phyloP scores from a whole-genome alignment of 2,888 invertebrate species.

The Opisthograptis luteolata region DNA sequence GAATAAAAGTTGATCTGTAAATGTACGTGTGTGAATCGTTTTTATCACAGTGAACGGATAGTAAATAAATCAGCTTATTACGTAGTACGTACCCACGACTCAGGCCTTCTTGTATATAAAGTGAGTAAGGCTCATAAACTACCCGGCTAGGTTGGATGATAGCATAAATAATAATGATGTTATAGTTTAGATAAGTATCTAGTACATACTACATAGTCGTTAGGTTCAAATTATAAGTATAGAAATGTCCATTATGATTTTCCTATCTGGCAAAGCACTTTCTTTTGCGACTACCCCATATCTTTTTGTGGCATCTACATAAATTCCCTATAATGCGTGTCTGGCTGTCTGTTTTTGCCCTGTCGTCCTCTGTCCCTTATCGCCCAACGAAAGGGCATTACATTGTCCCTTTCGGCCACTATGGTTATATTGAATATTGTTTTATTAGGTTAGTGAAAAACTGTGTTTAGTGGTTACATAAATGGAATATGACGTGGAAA shows the following conservation, averaged over 20 bases:
- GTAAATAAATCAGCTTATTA: no score
- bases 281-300: conserved; percentile 4
- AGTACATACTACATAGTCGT: no score
- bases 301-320: conserved; percentile 24
- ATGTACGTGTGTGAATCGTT: no score
- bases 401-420: conserved; percentile 23
- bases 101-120: no score
- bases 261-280: neutral
- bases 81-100: no score
- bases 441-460: conserved; percentile 8
- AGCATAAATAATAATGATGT: no score
- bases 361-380: conserved; percentile 27
- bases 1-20: no score
- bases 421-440: conserved; percentile 17
- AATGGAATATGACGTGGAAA: neutral
- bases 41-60: no score
- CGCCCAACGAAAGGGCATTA: conserved; percentile 25
- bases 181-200: no score
- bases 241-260: neutral
- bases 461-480: conserved; percentile 6
- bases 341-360: conserved; percentile 34
- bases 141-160: no score
- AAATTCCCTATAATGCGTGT: conserved; percentile 28
- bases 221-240: no score
- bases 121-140: no score